Percentiles rank a stretch among this genome's conserved stretches.
These are phyloP conservation scores for Abrostola tripartita DNA, from an alignment of 2,888 invertebrate species.

Conservation along the genomic window DNA sequence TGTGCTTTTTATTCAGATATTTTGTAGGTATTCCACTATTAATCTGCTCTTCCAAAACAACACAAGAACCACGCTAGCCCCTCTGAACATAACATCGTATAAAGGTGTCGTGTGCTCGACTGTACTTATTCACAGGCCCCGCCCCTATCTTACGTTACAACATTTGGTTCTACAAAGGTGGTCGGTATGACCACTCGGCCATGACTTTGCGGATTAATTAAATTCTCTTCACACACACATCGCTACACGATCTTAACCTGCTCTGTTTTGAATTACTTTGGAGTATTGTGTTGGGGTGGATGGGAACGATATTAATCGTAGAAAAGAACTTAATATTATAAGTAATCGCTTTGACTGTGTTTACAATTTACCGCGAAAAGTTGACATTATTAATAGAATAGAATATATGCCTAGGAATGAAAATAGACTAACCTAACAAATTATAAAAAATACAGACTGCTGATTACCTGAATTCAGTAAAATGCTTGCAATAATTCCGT, in stretches of 20 bases:
- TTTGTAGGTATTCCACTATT: not conserved
- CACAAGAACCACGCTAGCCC: not conserved
- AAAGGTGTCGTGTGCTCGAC: not conserved
- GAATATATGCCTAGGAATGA: too few species aligned
- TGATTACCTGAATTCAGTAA: too few species aligned
- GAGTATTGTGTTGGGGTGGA: slow-evolving; percentile 3
- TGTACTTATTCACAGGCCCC: slow-evolving; percentile 24
- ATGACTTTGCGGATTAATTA: slow-evolving; percentile 73
- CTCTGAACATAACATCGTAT: not conserved
- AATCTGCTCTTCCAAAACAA: not conserved
- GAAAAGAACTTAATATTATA: not conserved
- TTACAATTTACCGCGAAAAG: too few species aligned
- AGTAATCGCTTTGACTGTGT: too few species aligned
- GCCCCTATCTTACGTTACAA: slow-evolving; percentile 51
- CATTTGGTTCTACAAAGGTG: slow-evolving; percentile 53
- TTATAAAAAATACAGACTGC: too few species aligned
- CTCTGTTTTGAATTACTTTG: slow-evolving; percentile 33
- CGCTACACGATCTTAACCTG: slow-evolving; percentile 62
- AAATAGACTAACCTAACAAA: too few species aligned
- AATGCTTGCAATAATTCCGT: too few species aligned
- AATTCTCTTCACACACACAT: slow-evolving; percentile 63
- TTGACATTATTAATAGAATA: too few species aligned
- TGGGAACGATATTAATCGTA: not conserved
- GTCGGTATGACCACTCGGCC: slow-evolving; percentile 62
- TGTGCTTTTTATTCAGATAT: too few species aligned